Percentiles rank a stretch among this genome's conserved stretches.
Evolutionary conservation across 2,888 invertebrate genomes (phyloP).

Genomic region (Melangyna quadrimaculata): DNA sequence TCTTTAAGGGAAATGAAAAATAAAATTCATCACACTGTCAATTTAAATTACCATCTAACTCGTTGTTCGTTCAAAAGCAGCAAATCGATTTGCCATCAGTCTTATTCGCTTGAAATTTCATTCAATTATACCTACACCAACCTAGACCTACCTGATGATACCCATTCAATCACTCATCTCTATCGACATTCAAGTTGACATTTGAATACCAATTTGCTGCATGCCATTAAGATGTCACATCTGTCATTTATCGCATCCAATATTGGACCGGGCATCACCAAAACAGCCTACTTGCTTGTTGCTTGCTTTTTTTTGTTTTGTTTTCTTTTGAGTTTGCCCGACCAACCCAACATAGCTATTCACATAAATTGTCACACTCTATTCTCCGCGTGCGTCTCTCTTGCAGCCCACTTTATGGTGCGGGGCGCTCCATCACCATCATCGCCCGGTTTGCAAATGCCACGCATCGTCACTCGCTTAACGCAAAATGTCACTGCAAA

Average conservation of each 20-base stretch:
- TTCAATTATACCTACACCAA: too few relatives aligned
- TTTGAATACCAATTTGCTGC: constrained; percentile 69
- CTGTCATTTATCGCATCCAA: constrained; percentile 63
- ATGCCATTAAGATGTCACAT: constrained; percentile 70
- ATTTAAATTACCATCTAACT: background rate
- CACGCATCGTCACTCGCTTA: constrained; percentile 44
- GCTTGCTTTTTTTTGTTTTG: background rate
- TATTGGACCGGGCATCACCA: constrained; percentile 3
- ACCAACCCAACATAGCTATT: constrained; percentile 14
- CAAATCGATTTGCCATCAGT: constrained; percentile 26
- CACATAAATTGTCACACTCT: constrained; percentile 55
- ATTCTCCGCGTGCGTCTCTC: background rate
- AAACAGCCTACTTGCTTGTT: background rate
- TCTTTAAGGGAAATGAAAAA: background rate
- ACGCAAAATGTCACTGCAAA: constrained; percentile 67
- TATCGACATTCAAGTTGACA: constrained; percentile 42
- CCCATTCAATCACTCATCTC: constrained; percentile 63
- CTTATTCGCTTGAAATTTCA: background rate
- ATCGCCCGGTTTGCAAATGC: constrained; percentile 25
- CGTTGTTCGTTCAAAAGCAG: background rate
- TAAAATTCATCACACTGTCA: background rate
- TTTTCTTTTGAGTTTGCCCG: background rate
- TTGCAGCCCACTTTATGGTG: constrained; percentile 32
- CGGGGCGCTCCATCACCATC: constrained; percentile 9
- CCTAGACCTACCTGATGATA: constrained; percentile 29